phyloP scores from a whole-genome alignment of 2,888 invertebrate species.

The Drosophila kambysellisi region DNA sequence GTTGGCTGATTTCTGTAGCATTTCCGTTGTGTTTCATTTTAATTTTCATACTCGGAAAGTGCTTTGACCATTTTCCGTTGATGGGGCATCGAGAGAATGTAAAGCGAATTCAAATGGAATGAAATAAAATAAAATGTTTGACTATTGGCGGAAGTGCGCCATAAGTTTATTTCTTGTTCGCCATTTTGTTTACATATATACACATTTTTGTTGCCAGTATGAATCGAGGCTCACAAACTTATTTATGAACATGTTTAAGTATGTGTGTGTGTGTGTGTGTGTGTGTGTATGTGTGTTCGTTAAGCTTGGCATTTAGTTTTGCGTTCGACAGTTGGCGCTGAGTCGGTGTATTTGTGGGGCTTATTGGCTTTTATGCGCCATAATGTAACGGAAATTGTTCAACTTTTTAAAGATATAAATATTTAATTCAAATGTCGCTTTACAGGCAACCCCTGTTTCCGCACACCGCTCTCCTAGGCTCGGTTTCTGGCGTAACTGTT shows the following conservation, averaged over 20 bases:
- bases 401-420: slow-evolving; percentile 75
- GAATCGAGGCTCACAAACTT: slow-evolving; percentile 29
- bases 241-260: not conserved
- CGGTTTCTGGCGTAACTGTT: slow-evolving; percentile 32
- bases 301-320: slow-evolving; percentile 42
- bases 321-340: slow-evolving; percentile 42
- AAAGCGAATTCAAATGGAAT: slow-evolving; percentile 56
- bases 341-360: slow-evolving; percentile 46
- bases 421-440: slow-evolving; percentile 68
- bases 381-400: slow-evolving; percentile 78
- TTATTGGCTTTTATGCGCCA: slow-evolving; percentile 73
- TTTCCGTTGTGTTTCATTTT: slow-evolving; percentile 77
- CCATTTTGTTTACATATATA: slow-evolving; percentile 63
- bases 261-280: slow-evolving; percentile 1
- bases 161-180: slow-evolving; percentile 76
- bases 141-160: slow-evolving; percentile 78
- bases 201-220: slow-evolving; percentile 37
- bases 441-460: not conserved
- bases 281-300: not conserved
- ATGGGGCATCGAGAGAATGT: slow-evolving; percentile 34
- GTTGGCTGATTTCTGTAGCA: slow-evolving; percentile 76
- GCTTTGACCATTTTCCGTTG: slow-evolving; percentile 60
- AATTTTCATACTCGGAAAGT: slow-evolving; percentile 66
- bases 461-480: not conserved
- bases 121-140: slow-evolving; percentile 78